These are phyloP conservation scores for Perognathus longimembris DNA, from an alignment of 2,113 vertebrate species.

Conservation along the genomic window DNA sequence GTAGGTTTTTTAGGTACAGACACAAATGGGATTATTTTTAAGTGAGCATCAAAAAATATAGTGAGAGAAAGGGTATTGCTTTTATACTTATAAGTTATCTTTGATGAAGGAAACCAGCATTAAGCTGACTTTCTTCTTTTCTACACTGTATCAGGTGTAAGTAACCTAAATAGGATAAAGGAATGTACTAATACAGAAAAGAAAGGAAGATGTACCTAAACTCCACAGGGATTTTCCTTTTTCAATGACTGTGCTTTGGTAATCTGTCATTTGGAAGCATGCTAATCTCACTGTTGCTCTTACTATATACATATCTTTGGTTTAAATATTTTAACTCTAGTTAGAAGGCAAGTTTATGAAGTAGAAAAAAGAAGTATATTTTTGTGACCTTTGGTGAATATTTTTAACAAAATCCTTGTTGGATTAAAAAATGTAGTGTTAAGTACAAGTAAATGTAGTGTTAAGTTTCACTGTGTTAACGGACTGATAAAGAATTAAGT, in stretches of 20 bases:
- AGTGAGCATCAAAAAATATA: neutral
- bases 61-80: neutral
- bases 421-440: neutral
- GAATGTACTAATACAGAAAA: conserved; percentile 9
- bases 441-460: neutral
- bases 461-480: neutral
- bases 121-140: neutral
- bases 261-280: conserved; percentile 20
- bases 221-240: conserved; percentile 16
- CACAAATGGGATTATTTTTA: conserved; percentile 14
- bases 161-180: neutral
- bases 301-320: neutral
- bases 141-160: neutral
- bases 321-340: neutral
- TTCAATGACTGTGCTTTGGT: neutral
- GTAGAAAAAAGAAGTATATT: neutral
- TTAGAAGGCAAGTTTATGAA: conserved; percentile 23
- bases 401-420: neutral
- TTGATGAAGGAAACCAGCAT: neutral
- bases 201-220: conserved; percentile 7
- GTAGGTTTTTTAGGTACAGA: conserved; percentile 50
- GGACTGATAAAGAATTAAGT: neutral
- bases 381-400: neutral
- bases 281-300: conserved; percentile 1
- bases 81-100: neutral